Evolutionary conservation across 2,888 invertebrate genomes (phyloP).

Genomic region (Phragmatobia fuliginosa): DNA sequence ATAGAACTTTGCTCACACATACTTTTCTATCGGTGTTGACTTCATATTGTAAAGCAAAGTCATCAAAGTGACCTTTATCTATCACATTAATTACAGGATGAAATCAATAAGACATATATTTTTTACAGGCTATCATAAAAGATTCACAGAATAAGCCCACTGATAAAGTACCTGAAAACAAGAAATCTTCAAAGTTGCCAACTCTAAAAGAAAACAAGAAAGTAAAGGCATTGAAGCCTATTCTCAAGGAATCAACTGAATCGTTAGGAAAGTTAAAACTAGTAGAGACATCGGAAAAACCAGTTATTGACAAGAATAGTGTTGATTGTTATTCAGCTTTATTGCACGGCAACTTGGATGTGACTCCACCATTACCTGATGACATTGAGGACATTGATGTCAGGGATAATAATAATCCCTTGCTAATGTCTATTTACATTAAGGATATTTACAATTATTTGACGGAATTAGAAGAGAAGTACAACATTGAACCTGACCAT

Average conservation of each 20-base stretch:
- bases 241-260: conserved; percentile 70
- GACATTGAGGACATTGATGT: conserved; percentile 91
- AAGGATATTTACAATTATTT: conserved; percentile 96
- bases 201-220: conserved; percentile 66
- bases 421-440: conserved; percentile 94
- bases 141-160: conserved; percentile 64
- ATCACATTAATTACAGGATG: too few relatives aligned
- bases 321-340: conserved; percentile 37
- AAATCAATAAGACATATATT: not conserved
- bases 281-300: conserved; percentile 49
- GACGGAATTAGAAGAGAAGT: conserved; percentile 90
- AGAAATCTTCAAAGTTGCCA: conserved; percentile 64
- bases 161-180: conserved; percentile 63
- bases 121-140: conserved; percentile 68
- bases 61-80: too few relatives aligned
- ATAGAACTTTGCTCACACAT: too few relatives aligned
- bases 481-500: conserved; percentile 88
- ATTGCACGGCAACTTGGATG: conserved; percentile 33
- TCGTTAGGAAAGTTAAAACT: conserved; percentile 74
- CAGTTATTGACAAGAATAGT: conserved; percentile 42
- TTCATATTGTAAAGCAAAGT: too few relatives aligned
- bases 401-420: conserved; percentile 90
- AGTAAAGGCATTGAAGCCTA: conserved; percentile 59
- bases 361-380: conserved; percentile 61
- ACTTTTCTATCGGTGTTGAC: too few relatives aligned